Base-by-base conservation (phyloP, 2,113 vertebrate species). In the Paratilapia polleni region DNA sequence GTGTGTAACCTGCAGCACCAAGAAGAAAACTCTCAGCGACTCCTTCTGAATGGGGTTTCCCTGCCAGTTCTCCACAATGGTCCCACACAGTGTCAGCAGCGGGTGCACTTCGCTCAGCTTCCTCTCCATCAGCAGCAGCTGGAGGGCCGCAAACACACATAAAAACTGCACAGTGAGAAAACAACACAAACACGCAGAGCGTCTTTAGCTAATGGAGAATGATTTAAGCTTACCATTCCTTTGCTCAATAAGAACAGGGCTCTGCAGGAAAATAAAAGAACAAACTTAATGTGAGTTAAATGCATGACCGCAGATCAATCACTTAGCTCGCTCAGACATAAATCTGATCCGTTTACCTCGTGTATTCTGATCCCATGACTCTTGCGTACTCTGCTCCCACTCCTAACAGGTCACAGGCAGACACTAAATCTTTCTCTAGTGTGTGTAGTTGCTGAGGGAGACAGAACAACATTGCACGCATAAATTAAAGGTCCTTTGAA, bases 11-110 rank as follows among this genome's bases (percentile, higher is more conserved):
- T 98, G 97, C 66, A 99, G 96, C 7, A 99, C 97, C 34, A 99
- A 81, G 95, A 98, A 98, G 90, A 98, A 98, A 0, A 98, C 97
- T 0, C 97, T 90, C 1, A 99, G 85, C 0, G 97, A 98, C 91
- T 98, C 97, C 66, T 98, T 98, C 94, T 98, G 97, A 90, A 98
- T 98, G 87, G 97, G 97, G 81, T 98, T 98, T 1, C 98, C 98
- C 82, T 98, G 97, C 98, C 97, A 98, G 91, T 97, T 98, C 83
- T 98, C 98, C 26, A 98, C 97, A 0, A 98, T 98, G 87, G 97
- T 97, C 63, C 98, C 98, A 0, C 98, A 98, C 4, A 98, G 95
- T 0, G 97, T 97, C 34, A 99, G 96, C 83, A 99, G 94, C 0
- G 97, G 97, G 52, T 99, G 97, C 3, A 99, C 97, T 89, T 99